phyloP scores from a whole-genome alignment of 2,797 vertebrate species.

The Harpagifer antarcticus region DNA sequence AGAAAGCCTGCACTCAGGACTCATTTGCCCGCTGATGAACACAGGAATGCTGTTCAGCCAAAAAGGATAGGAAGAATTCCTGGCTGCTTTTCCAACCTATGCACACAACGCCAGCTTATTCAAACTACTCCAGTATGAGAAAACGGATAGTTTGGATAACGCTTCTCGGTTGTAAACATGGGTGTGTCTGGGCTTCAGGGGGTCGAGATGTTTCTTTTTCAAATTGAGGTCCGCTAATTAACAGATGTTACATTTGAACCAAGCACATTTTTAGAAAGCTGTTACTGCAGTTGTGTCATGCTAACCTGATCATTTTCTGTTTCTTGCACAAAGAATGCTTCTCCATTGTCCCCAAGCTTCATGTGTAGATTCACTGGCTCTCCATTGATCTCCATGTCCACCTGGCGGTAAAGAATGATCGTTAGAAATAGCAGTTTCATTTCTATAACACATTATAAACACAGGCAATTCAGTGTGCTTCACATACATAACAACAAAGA shows the following conservation, averaged over 20 bases:
- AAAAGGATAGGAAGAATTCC: conserved; percentile 54
- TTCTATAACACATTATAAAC: too few species aligned
- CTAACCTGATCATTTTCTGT: conserved; percentile 90
- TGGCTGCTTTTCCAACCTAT: conserved; percentile 53
- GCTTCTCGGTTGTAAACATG: conserved; percentile 40
- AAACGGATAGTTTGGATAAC: conserved; percentile 24
- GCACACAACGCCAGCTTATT: conserved; percentile 56
- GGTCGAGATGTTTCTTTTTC: conserved; percentile 22
- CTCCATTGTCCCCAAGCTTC: conserved; percentile 97
- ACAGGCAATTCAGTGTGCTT: neutral
- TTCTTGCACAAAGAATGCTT: conserved; percentile 97
- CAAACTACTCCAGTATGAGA: conserved; percentile 23
- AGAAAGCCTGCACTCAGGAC: conserved; percentile 27
- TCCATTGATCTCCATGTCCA: conserved; percentile 98
- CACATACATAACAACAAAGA: too few species aligned
- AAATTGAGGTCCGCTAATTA: neutral
- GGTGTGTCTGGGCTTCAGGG: conserved; percentile 30
- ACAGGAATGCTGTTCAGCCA: conserved; percentile 50
- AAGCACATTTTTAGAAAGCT: neutral
- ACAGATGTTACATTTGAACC: neutral
- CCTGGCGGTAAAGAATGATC: conserved; percentile 78
- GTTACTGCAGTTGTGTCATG: neutral
- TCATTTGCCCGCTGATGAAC: conserved; percentile 29
- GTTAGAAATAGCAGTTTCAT: too few species aligned
- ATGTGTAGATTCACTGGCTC: conserved; percentile 95